phyloP scores from a whole-genome alignment of 2,797 vertebrate species.

The Molossus alvarezi region DNA sequence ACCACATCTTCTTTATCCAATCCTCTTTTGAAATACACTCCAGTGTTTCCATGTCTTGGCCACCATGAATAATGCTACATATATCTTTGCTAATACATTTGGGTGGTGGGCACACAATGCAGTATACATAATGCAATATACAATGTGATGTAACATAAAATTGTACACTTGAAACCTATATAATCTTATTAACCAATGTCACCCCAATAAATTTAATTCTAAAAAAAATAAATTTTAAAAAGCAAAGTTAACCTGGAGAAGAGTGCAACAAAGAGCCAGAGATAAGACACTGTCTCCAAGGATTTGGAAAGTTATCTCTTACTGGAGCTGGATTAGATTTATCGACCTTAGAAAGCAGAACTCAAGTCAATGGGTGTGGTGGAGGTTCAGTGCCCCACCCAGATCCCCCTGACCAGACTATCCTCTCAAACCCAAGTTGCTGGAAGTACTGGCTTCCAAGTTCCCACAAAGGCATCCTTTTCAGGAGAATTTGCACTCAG shows the following conservation, averaged over 20 bases:
- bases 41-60: neutral
- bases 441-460: neutral
- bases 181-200: neutral
- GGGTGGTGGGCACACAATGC: neutral
- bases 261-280: neutral
- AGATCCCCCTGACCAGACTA: neutral
- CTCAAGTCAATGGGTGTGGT: rapidly evolving
- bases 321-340: neutral
- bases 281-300: neutral
- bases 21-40: neutral
- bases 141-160: neutral
- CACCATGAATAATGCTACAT: neutral
- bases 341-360: neutral
- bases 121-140: neutral
- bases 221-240: neutral
- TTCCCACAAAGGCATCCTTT: neutral
- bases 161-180: neutral
- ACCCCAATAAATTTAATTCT: neutral
- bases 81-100: neutral
- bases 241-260: neutral
- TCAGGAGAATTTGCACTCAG: neutral
- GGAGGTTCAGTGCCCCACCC: neutral
- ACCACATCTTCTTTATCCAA: too few relatives aligned
- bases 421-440: neutral
- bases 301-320: neutral